phyloP scores from a whole-genome alignment of 2,113 vertebrate species.

The Antigone vipio region DNA sequence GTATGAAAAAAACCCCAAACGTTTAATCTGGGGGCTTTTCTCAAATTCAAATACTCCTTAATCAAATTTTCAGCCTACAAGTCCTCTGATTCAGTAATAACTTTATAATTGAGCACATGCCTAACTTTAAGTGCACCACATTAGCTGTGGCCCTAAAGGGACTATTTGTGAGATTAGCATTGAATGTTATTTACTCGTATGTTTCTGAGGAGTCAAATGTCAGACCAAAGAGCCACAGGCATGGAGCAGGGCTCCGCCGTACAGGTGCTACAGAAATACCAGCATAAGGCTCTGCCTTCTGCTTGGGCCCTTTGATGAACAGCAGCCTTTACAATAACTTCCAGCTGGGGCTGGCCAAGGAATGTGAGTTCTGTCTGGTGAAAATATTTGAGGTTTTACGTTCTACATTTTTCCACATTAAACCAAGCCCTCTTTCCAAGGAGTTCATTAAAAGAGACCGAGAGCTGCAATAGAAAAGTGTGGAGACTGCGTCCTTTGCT shows the following conservation, averaged over 20 bases:
- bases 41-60: conserved; percentile 1
- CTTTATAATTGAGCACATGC: conserved; percentile 22
- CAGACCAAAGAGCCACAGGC: conserved; percentile 12
- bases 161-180: conserved; percentile 18
- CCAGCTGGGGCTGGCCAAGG: conserved; percentile 27
- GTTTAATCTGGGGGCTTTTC: conserved; percentile 30
- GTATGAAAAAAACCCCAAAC: background rate
- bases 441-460: conserved; percentile 2
- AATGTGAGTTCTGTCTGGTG: conserved; percentile 4
- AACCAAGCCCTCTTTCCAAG: conserved; percentile 21
- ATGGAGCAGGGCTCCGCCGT: background rate
- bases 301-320: background rate
- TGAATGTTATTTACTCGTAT: conserved; percentile 4
- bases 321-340: conserved; percentile 32
- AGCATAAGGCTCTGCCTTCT: background rate
- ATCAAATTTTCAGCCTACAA: conserved; percentile 32
- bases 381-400: conserved; percentile 51
- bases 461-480: background rate
- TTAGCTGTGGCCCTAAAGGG: conserved; percentile 4
- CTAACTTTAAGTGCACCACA: background rate
- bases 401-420: conserved; percentile 51
- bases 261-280: conserved; percentile 39
- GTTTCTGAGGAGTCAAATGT: background rate
- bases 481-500: background rate
- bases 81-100: conserved; percentile 29